phyloP scores from a whole-genome alignment of 2,113 vertebrate species.

The Rhagologus leucostigma region DNA sequence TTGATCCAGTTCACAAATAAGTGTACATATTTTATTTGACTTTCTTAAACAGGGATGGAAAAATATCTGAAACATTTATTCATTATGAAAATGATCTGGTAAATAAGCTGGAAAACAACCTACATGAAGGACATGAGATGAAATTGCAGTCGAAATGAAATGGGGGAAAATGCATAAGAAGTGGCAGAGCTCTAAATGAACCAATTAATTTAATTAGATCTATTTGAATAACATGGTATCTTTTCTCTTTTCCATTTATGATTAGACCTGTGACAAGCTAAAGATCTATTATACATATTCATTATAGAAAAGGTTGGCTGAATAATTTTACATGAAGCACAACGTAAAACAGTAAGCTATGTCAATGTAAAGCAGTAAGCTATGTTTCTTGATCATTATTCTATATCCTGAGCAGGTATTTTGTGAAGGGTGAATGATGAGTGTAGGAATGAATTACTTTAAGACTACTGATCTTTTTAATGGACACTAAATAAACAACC shows the following conservation, averaged over 20 bases:
- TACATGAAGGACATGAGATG: not conserved
- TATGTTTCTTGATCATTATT: not conserved
- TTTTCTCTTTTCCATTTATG: conserved; percentile 2
- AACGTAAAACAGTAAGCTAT: not conserved
- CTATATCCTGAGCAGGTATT: not conserved
- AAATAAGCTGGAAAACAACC: not conserved
- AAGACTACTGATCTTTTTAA: not conserved
- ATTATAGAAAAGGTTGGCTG: not conserved
- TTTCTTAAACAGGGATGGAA: not conserved
- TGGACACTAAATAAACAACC: not conserved
- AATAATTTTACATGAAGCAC: conserved; percentile 12
- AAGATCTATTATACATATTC: not conserved
- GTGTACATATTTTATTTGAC: not conserved
- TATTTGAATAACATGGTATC: not conserved
- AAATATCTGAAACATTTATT: not conserved
- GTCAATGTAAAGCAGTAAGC: not conserved
- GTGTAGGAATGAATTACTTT: not conserved
- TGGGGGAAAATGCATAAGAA: not conserved
- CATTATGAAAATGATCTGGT: not conserved
- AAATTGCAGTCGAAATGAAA: not conserved
- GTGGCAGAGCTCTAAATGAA: not conserved
- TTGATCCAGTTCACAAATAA: not conserved
- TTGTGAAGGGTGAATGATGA: not conserved
- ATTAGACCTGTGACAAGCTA: not conserved
- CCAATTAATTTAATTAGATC: not conserved